Evolutionary conservation across 2,888 invertebrate species (phyloP).

Genomic region (Platycheirus rosarum): DNA sequence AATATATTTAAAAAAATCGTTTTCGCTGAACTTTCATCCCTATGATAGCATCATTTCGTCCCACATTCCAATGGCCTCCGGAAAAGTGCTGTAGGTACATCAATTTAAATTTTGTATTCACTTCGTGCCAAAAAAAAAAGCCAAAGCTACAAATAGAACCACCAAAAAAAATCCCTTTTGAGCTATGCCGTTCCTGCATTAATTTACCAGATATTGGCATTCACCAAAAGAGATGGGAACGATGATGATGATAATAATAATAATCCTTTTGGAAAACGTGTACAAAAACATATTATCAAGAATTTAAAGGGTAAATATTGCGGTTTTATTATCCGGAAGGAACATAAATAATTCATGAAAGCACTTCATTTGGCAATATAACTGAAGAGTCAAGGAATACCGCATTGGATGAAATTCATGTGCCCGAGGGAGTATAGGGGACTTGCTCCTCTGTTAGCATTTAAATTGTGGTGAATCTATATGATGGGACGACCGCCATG

Average conservation of each 20-base stretch:
- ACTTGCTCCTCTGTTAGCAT: slow-evolving; percentile 53
- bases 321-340: slow-evolving; percentile 74
- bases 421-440: slow-evolving; percentile 33
- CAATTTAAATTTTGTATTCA: slow-evolving; percentile 73
- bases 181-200: slow-evolving; percentile 64
- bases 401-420: slow-evolving; percentile 67
- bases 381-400: slow-evolving; percentile 59
- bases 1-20: no score
- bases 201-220: slow-evolving; percentile 73
- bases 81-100: slow-evolving; percentile 54
- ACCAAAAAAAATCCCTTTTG: slow-evolving; percentile 55
- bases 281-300: slow-evolving; percentile 74
- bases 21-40: slow-evolving; percentile 1
- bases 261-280: slow-evolving; percentile 71
- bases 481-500: no score
- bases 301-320: slow-evolving; percentile 75
- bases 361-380: slow-evolving; percentile 73
- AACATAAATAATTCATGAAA: slow-evolving; percentile 73
- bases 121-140: slow-evolving; percentile 69
- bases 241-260: slow-evolving; percentile 68
- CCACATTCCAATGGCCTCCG: slow-evolving; percentile 34
- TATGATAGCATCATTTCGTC: slow-evolving; percentile 5
- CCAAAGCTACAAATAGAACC: slow-evolving; percentile 21
- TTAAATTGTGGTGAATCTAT: slow-evolving; percentile 65
- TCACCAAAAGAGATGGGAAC: slow-evolving; percentile 58